A percentile compares a stretch with the other conserved stretches of the same genome.
phyloP scores from a whole-genome alignment of 2,797 vertebrate species.

The Champsocephalus esox region DNA sequence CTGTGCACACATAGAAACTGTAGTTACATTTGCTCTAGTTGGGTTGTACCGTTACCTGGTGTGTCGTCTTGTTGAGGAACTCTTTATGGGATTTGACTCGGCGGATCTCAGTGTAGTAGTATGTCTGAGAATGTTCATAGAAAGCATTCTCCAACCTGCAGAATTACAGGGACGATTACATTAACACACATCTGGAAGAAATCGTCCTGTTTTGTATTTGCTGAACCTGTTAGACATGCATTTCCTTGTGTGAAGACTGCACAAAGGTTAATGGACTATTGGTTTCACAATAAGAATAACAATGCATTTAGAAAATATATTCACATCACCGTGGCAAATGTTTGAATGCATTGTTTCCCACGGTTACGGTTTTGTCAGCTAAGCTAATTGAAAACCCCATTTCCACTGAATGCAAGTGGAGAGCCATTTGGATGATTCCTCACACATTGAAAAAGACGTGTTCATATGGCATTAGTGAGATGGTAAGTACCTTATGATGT shows the following conservation, averaged over 20 bases:
- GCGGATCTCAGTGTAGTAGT: constrained; percentile 97
- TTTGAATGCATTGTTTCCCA: no score
- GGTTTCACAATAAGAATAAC: not conserved
- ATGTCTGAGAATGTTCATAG: constrained; percentile 97
- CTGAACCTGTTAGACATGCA: not conserved
- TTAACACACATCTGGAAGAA: not conserved
- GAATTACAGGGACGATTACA: not conserved
- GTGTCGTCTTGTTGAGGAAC: constrained; percentile 98
- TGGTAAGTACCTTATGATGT: constrained; percentile 92
- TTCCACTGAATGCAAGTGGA: not conserved
- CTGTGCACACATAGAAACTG: no score
- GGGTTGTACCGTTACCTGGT: constrained; percentile 86
- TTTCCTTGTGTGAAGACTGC: not conserved
- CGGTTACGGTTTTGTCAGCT: no score
- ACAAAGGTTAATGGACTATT: not conserved
- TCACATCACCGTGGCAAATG: not conserved
- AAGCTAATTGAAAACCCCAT: not conserved
- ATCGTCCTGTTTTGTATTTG: not conserved
- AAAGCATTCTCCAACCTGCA: constrained; percentile 97
- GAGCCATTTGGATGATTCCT: not conserved
- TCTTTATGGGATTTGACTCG: constrained; percentile 99
- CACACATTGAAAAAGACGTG: not conserved
- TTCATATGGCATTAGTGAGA: not conserved
- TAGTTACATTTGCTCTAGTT: no score
- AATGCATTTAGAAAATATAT: not conserved